Base-by-base conservation (phyloP, 2,113 vertebrate genomes). In the Macroglossus sobrinus region DNA sequence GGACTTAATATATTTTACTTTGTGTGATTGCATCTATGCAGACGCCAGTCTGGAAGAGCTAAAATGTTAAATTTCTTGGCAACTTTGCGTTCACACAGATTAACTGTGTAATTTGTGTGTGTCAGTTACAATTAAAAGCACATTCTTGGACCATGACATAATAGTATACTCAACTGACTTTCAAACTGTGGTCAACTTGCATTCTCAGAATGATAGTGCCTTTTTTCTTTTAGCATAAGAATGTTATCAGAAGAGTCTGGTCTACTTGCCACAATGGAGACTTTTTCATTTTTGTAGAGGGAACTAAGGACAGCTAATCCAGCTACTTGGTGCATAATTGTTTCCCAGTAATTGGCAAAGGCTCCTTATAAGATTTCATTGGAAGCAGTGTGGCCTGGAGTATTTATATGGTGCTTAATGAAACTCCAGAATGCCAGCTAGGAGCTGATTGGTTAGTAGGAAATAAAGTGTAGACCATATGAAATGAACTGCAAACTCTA, bases 101-200 rank as follows among this genome's bases (percentile, higher is more conserved):
- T 98, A 98, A 84, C 98, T 98, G 97, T 98, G 95, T 98, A 98
- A 98, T 98, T 95, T 98, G 97, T 97, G 97, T 98, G 97, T 98
- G 98, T 98, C 98, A 98, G 95, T 98, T 98, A 98, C 98, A 99
- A 98, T 98, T 98, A 98, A 98, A 98, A 98, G 98, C 97, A 97
- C 98, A 98, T 98, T 98, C 98, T 98, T 98, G 98, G 97, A 97
- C 97, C 94, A 78, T 98, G 98, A 98, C 98, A 63, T 96, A 96
- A 74, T 93, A 96, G 74, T 96, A 80, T 97, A 97, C 97, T 98
- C 98, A 93, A 97, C 97, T 97, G 98, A 98, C 97, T 98, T 96
- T 91, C 82, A 95, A 92, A 76, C 1, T 91, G 47, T 97, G 97
- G 97, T 97, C 97, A 88, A 8, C 13, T 94, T 95, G 91, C 97